Base-by-base conservation (phyloP, 1,140 invertebrate species). In the Arion vulgaris region DNA sequence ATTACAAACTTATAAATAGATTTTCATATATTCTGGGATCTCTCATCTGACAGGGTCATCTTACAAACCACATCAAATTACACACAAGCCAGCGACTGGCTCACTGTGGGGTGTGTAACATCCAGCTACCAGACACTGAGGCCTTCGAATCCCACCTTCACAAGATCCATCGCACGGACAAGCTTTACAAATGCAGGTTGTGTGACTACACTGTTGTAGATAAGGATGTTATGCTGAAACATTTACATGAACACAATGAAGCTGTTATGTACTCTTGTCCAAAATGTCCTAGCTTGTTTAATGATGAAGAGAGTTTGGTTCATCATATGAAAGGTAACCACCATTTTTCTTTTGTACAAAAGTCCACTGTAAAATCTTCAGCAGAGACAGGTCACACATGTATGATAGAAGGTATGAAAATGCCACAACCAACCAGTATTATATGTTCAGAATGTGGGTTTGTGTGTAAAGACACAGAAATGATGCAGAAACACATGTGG, bases 361-460 rank as follows among this genome's bases (percentile, higher is more conserved):
- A 66, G n/a, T 66, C 62, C 5, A 17, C 19, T 32, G n/a, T 2
- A 7, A 66, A 66, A 66, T n/a, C n/a, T n/a, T 23, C 51, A 57
- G 51, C 9, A 15, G 17, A 57, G 51, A 7, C 28, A 66, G 62
- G 62, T 32, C 7, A 71, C 7, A 36, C 69, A 34, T 11, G 36
- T 39, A 5, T 36, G 32, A 41, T 5, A 19, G 38, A 41, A 39
- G 1, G 4, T 41, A 19, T 23, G 4, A 75, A n/a, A 53, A 32
- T 32, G 32, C 73, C 45, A 1, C 39, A 69, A 41, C 39, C 66
- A 51, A 23, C 78, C 26, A 81, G 69, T 45, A 87, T 92, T 26
- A 90, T 91, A 74, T 92, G 91, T 83, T 87, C 91, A 0, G 91
- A 90, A 75, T 92, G 91, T 88, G 90, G 91, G 11, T 91, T 90